Conservation (phyloP, 2,797 vertebrate species). For the Sciurus carolinensis region DNA sequence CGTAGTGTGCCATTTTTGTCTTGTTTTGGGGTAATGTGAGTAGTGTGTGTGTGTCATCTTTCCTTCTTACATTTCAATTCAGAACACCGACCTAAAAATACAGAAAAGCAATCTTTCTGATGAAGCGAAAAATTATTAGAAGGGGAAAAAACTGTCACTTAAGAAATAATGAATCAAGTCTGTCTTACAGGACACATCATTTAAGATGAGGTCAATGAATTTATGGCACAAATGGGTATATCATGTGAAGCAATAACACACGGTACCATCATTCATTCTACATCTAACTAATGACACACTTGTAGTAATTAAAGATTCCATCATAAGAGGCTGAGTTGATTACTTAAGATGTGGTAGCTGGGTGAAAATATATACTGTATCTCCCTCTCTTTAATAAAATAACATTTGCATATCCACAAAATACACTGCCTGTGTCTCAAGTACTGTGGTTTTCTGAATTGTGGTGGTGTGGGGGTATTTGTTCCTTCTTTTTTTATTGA, state of each 20-base stretch:
- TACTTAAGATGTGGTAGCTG: conserved; percentile 87
- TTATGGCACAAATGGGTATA: conserved; percentile 90
- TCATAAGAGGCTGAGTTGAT: conserved; percentile 87
- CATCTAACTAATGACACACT: conserved; percentile 86
- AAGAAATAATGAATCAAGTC: conserved; percentile 90
- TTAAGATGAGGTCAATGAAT: conserved; percentile 91
- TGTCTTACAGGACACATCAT: conserved; percentile 88
- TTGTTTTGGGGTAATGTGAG: background rate
- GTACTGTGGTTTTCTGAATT: conserved; percentile 69
- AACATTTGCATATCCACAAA: conserved; percentile 86
- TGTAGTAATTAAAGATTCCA: conserved; percentile 89
- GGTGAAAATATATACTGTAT: conserved; percentile 81
- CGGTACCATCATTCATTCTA: conserved; percentile 87
- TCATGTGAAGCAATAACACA: conserved; percentile 88
- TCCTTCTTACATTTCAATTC: conserved; percentile 35
- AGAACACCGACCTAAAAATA: conserved; percentile 75
- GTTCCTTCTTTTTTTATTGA: conserved; percentile 28
- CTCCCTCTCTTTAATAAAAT: conserved; percentile 86
- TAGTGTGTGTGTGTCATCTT: background rate
- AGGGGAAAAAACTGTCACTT: conserved; percentile 87
- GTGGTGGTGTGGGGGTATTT: conserved; percentile 6
- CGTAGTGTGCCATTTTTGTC: background rate
- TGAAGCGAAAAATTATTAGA: conserved; percentile 85
- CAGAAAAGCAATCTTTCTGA: conserved; percentile 81
- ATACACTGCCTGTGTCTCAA: conserved; percentile 71